These are phyloP conservation scores for Saccostrea cuccullata DNA, from an alignment of 1,140 invertebrate genomes.

Conservation along the genomic window DNA sequence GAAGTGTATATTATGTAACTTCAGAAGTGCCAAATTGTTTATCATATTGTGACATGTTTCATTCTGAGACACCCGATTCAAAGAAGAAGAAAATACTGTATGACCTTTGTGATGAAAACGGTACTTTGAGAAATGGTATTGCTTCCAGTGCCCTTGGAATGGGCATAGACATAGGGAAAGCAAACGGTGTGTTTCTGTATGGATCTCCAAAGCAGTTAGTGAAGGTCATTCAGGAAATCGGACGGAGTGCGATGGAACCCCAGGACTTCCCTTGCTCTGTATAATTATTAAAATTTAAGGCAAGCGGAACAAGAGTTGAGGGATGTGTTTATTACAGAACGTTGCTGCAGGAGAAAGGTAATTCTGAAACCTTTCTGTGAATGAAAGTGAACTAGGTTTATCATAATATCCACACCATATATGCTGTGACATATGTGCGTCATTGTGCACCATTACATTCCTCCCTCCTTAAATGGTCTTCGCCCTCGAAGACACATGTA, in stretches of 20 bases:
- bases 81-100: slow-evolving; percentile 26
- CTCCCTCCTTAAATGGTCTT: no score
- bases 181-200: slow-evolving; percentile 23
- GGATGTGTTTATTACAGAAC: no score
- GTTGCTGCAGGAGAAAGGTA: background rate
- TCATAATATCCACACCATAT: background rate
- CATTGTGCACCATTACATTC: background rate
- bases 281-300: background rate
- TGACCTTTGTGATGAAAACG: background rate
- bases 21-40: background rate
- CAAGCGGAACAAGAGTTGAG: no score
- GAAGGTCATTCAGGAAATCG: slow-evolving; percentile 23
- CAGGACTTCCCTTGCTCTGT: background rate
- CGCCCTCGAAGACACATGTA: no score
- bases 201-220: no score
- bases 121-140: background rate
- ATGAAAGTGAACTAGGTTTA: background rate
- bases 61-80: slow-evolving; percentile 44
- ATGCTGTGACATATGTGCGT: background rate
- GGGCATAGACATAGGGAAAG: slow-evolving; percentile 34
- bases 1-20: slow-evolving; percentile 21
- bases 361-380: background rate
- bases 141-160: slow-evolving; percentile 44
- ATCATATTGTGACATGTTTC: slow-evolving; percentile 29
- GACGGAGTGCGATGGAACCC: slow-evolving; percentile 14